A percentile compares a stretch with the other conserved stretches of the same genome.
Conservation (phyloP, 2,888 invertebrate species). For the Ctena decussata region DNA sequence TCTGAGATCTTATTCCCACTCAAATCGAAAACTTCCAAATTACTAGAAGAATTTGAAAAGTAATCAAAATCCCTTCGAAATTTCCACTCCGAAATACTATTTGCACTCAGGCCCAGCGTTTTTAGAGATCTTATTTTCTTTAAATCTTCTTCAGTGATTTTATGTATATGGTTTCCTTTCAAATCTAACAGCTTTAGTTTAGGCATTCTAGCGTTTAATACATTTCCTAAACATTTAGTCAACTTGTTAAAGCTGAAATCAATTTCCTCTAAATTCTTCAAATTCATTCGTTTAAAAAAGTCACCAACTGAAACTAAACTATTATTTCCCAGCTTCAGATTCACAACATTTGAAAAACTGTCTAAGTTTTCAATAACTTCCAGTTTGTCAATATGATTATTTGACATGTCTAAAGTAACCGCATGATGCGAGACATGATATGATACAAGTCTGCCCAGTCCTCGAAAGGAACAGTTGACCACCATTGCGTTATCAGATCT, state of each 20-base stretch:
- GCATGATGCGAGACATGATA: background rate
- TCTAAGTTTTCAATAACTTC: background rate
- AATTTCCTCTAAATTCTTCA: slow-evolving; percentile 13
- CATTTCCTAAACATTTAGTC: background rate
- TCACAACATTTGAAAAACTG: background rate
- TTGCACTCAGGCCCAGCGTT: background rate
- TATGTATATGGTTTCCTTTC: background rate
- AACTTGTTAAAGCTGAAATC: slow-evolving; percentile 20
- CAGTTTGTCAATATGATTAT: background rate
- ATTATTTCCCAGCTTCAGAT: slow-evolving; percentile 23
- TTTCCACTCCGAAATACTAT: background rate
- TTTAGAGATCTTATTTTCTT: background rate
- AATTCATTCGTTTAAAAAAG: background rate
- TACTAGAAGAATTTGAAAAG: background rate
- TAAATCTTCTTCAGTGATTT: background rate
- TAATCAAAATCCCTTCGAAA: background rate
- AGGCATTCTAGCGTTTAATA: background rate
- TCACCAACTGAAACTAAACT: background rate
- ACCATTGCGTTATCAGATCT: background rate
- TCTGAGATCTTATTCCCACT: slow-evolving; percentile 36
- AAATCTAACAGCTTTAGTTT: background rate
- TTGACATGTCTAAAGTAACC: background rate
- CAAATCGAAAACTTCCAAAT: slow-evolving; percentile 36
- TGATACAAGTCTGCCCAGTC: background rate
- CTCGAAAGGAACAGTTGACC: background rate